phyloP scores from a whole-genome alignment of 2,888 invertebrate species.

The Zhuqinia jingwanae region DNA sequence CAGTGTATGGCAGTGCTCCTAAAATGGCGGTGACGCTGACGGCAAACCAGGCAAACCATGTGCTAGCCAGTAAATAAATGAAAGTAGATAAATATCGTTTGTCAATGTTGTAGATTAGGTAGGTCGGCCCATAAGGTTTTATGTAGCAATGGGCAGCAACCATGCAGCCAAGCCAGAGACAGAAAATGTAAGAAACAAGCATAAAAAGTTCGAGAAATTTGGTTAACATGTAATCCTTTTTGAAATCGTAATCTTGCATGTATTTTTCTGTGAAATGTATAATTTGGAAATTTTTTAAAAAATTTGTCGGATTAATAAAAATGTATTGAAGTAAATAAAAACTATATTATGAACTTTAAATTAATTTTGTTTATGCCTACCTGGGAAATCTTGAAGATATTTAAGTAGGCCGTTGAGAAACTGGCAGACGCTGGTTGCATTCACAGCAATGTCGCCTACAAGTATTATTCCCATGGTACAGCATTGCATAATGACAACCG shows the following conservation, averaged over 20 bases:
- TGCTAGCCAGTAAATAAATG: conserved; percentile 40
- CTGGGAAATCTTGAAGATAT: conserved; percentile 40
- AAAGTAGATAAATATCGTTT: background rate
- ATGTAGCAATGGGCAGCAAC: conserved; percentile 35
- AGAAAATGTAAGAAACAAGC: background rate
- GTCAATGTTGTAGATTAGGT: conserved; percentile 30
- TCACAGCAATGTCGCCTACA: conserved; percentile 1
- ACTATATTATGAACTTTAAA: too few species aligned
- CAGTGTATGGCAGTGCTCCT: background rate
- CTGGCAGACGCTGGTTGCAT: background rate
- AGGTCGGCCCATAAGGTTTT: conserved; percentile 18
- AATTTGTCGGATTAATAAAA: too few species aligned
- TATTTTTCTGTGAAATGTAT: conserved; percentile 32
- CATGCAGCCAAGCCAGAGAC: conserved; percentile 14
- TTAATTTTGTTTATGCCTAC: conserved; percentile 33
- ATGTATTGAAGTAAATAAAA: too few species aligned
- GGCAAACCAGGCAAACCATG: conserved; percentile 48
- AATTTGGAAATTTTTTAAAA: too few species aligned
- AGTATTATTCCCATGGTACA: conserved; percentile 17
- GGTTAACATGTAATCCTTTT: background rate
- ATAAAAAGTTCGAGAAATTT: background rate
- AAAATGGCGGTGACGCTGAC: conserved; percentile 10
- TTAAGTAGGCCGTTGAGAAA: conserved; percentile 23
- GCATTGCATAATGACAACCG: conserved; percentile 22
- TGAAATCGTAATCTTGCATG: conserved; percentile 14